These are phyloP conservation scores for Colletes collaris DNA, from an alignment of 2,888 invertebrate genomes.

Conservation along the genomic window DNA sequence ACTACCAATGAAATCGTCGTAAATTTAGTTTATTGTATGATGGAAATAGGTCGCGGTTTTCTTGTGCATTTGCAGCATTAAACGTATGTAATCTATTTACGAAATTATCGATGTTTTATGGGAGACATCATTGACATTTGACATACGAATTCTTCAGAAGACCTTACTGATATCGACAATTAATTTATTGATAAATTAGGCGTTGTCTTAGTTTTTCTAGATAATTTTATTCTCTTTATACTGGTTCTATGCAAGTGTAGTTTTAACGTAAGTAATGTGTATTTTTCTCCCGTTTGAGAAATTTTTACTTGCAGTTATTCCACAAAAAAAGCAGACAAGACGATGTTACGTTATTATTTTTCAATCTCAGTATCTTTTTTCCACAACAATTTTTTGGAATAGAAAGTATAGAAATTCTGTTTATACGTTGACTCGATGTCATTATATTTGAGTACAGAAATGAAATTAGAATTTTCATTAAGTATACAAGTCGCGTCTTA, in stretches of 20 bases:
- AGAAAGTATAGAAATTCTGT: no score
- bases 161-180: conserved; percentile 9
- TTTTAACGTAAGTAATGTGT: no score
- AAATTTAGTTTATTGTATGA: background rate
- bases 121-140: conserved; percentile 8
- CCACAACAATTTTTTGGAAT: background rate
- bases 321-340: background rate
- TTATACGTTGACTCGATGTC: no score
- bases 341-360: no score
- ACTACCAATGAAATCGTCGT: background rate
- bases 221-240: background rate
- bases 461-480: background rate
- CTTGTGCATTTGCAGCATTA: background rate
- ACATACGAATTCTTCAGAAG: background rate
- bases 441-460: no score
- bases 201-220: background rate
- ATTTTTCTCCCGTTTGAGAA: no score
- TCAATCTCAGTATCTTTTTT: background rate
- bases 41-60: conserved; percentile 3
- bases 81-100: background rate
- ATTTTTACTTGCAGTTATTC: no score
- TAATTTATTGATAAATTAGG: conserved; percentile 6
- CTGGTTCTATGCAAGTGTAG: background rate
- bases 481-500: background rate
- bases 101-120: background rate